These are phyloP conservation scores for Venustoraphidia nigricollis DNA, from an alignment of 2,888 invertebrate species.

Conservation along the genomic window DNA sequence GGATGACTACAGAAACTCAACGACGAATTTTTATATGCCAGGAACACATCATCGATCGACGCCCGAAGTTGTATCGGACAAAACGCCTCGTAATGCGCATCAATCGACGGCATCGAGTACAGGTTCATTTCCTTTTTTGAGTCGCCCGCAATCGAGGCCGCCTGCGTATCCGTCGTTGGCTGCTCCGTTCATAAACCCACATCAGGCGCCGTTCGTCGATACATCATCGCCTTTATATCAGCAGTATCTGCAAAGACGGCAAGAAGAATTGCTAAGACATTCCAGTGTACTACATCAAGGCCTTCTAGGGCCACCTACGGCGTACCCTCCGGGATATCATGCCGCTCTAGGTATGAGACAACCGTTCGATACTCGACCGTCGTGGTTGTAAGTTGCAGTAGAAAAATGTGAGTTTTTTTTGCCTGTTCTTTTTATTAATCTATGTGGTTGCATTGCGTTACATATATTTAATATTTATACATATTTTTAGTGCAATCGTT, in stretches of 20 bases:
- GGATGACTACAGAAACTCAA: slow-evolving; percentile 47
- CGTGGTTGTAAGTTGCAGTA: slow-evolving; percentile 41
- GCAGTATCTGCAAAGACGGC: slow-evolving; percentile 49
- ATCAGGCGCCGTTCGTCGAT: slow-evolving; percentile 35
- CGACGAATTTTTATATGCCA: slow-evolving; percentile 41
- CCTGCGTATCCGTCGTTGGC: slow-evolving; percentile 37
- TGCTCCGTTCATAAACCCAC: slow-evolving; percentile 40
- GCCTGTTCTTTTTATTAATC: slow-evolving; percentile 1
- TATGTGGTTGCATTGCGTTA: neutral
- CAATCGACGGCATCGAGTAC: slow-evolving; percentile 33
- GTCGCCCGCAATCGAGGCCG: slow-evolving; percentile 36
- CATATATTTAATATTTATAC: neutral
- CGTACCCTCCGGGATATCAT: slow-evolving; percentile 48
- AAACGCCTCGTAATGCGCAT: slow-evolving; percentile 29
- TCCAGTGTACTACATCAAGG: slow-evolving; percentile 32
- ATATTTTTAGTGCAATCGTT: neutral
- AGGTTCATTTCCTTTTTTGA: slow-evolving; percentile 21
- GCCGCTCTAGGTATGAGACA: slow-evolving; percentile 48
- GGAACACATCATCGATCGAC: slow-evolving; percentile 25
- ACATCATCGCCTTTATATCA: slow-evolving; percentile 53
- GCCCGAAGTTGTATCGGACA: slow-evolving; percentile 31
- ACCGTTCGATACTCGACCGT: slow-evolving; percentile 51
- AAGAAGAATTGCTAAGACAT: slow-evolving; percentile 42
- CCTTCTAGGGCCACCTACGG: slow-evolving; percentile 23
- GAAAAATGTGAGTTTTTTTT: slow-evolving; percentile 11